A percentile compares a stretch with the other conserved stretches of the same genome.
phyloP scores from a whole-genome alignment of 1,140 invertebrate genomes.

The Cherax quadricarinatus region DNA sequence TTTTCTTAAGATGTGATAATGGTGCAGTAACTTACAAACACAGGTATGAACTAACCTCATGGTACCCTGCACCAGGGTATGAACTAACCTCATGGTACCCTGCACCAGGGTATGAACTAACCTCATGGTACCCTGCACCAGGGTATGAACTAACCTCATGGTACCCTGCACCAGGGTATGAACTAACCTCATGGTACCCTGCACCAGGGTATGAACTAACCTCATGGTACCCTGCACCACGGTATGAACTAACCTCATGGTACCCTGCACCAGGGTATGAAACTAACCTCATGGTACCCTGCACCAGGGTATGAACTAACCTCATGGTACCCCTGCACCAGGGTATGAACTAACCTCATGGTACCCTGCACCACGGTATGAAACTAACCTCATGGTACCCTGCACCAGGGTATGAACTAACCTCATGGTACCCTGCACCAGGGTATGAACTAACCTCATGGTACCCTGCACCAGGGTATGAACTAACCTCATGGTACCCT shows the following conservation, averaged over 20 bases:
- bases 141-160: constrained; percentile 75
- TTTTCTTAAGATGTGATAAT: too few species aligned
- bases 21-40: too few species aligned
- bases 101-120: constrained; percentile 75
- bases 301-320: constrained; percentile 75
- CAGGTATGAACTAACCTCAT: constrained; percentile 8
- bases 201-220: constrained; percentile 75
- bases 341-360: constrained; percentile 75
- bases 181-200: constrained; percentile 60
- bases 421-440: constrained; percentile 64
- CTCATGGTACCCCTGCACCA: constrained; percentile 64
- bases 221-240: constrained; percentile 62
- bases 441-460: constrained; percentile 75
- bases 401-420: constrained; percentile 75
- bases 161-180: constrained; percentile 74
- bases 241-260: constrained; percentile 75
- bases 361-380: constrained; percentile 74
- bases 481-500: constrained; percentile 60
- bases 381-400: constrained; percentile 57
- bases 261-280: constrained; percentile 74
- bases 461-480: constrained; percentile 74
- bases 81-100: constrained; percentile 73
- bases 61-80: constrained; percentile 73
- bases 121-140: constrained; percentile 64
- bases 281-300: constrained; percentile 60